Percentiles rank a stretch among this genome's conserved stretches.
Evolutionary conservation across 1,140 invertebrate genomes (phyloP).

Genomic region (Drosophila auraria): DNA sequence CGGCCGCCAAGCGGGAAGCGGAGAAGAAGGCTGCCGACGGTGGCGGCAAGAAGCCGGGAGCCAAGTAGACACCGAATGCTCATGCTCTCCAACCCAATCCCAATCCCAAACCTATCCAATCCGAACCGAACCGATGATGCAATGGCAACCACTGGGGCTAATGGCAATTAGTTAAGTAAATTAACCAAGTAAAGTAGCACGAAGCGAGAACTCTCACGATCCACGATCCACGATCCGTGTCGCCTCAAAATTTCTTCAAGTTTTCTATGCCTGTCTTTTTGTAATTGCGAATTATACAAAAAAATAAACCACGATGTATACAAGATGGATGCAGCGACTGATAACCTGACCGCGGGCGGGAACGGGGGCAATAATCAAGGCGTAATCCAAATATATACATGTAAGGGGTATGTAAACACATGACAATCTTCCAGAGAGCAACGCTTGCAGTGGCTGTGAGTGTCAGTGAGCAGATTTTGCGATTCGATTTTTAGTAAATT

Average conservation of each 20-base stretch:
- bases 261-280: conserved; percentile 58
- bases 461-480: background rate
- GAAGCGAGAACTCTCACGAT: background rate
- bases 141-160: conserved; percentile 25
- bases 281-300: conserved; percentile 74
- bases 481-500: no score
- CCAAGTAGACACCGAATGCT: conserved; percentile 44
- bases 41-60: conserved; percentile 29
- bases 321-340: conserved; percentile 9
- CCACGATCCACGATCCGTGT: background rate
- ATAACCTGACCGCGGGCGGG: conserved; percentile 3
- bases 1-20: conserved; percentile 5
- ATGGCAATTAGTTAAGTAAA: conserved; percentile 66
- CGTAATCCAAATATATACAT: background rate
- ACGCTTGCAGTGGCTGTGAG: no score
- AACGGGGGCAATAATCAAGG: background rate
- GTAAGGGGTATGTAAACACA: background rate
- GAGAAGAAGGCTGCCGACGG: conserved; percentile 1
- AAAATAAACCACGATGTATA: conserved; percentile 53
- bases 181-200: conserved; percentile 18
- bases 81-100: conserved; percentile 10
- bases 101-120: background rate
- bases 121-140: conserved; percentile 10
- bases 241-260: conserved; percentile 40
- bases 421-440: background rate